These are phyloP conservation scores for Drosophila dives DNA, from an alignment of 2,888 invertebrate genomes.

Conservation along the genomic window DNA sequence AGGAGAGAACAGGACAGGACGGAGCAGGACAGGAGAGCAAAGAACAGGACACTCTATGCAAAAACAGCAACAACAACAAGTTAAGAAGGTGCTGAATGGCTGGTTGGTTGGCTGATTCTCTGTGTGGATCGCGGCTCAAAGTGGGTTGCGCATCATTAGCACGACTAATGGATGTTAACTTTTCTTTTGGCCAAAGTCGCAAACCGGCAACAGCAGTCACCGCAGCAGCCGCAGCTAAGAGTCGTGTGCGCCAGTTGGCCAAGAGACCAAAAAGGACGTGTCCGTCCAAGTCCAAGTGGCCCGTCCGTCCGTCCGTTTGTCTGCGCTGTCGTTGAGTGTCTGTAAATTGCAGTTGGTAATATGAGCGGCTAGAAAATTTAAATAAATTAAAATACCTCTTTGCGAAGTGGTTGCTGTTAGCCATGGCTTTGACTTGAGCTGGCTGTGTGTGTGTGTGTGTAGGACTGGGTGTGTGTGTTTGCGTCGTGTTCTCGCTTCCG, in stretches of 20 bases:
- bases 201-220: conserved; percentile 1
- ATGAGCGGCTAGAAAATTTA: conserved; percentile 74
- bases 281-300: conserved; percentile 1
- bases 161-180: conserved; percentile 83
- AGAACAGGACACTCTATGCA: conserved; percentile 4
- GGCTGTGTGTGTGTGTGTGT: conserved; percentile 1
- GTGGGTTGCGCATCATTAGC: conserved; percentile 82
- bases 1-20: conserved; percentile 42
- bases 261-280: conserved; percentile 30
- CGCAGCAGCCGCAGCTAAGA: conserved; percentile 12
- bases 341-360: conserved; percentile 74
- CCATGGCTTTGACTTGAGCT: background rate
- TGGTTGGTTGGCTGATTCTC: conserved; percentile 38
- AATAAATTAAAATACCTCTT: conserved; percentile 79
- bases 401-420: conserved; percentile 13
- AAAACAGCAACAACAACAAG: background rate
- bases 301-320: background rate
- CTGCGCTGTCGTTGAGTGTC: conserved; percentile 30
- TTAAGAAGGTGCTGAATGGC: conserved; percentile 33
- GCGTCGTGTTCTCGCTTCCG: conserved; percentile 77
- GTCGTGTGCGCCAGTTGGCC: conserved; percentile 56
- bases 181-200: conserved; percentile 60
- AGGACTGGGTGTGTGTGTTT: conserved; percentile 42
- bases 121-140: conserved; percentile 68
- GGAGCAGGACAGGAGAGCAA: conserved; percentile 26